A percentile compares a stretch with the other conserved stretches of the same genome.
phyloP scores from a whole-genome alignment of 2,888 invertebrate genomes.

The Linyphia triangularis region DNA sequence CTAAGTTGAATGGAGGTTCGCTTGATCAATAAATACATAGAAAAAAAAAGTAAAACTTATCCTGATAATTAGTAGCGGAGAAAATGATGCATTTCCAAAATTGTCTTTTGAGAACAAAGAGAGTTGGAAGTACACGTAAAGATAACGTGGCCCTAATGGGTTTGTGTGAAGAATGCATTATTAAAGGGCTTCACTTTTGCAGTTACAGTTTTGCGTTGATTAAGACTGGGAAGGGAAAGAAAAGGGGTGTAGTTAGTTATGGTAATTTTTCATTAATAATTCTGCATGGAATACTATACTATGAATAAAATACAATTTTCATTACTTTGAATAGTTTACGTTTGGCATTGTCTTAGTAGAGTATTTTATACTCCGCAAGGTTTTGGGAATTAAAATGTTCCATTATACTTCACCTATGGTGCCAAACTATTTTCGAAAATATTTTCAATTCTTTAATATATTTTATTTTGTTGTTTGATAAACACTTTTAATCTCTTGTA shows the following conservation, averaged over 20 bases:
- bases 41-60: neutral
- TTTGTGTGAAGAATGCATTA: neutral
- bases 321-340: no score
- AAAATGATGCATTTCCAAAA: conserved; percentile 38
- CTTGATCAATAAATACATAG: neutral
- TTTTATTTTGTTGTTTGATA: no score
- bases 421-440: no score
- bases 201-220: neutral
- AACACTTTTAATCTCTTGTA: no score
- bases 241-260: neutral
- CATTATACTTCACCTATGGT: no score
- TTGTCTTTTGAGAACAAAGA: conserved; percentile 34
- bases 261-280: neutral
- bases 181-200: neutral
- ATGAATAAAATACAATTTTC: no score
- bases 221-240: neutral
- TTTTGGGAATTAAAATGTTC: no score
- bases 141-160: conserved; percentile 15
- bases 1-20: conserved; percentile 13
- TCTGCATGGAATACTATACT: no score
- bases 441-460: no score
- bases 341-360: no score
- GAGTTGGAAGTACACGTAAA: neutral
- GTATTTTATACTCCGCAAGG: no score
- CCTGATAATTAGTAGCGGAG: conserved; percentile 27